phyloP scores from a whole-genome alignment of 1,140 invertebrate genomes.

The Panulirus ornatus region DNA sequence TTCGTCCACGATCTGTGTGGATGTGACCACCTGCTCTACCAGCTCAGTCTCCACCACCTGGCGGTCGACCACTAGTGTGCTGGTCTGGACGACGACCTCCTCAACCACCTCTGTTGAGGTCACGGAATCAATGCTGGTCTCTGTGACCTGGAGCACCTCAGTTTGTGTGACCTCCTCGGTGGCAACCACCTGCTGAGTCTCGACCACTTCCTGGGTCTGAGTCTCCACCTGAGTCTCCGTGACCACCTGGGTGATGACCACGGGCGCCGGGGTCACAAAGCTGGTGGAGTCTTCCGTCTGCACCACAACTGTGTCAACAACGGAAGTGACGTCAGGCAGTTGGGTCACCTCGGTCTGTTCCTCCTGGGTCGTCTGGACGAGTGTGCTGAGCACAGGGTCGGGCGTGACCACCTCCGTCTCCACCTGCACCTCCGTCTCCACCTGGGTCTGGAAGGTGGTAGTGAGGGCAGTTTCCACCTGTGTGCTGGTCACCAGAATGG shows the following conservation, averaged over 20 bases:
- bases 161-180: conserved; percentile 50
- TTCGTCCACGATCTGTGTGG: conserved; percentile 60
- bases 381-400: conserved; percentile 15
- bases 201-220: conserved; percentile 44
- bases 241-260: conserved; percentile 55
- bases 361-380: conserved; percentile 53
- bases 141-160: conserved; percentile 52
- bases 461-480: conserved; percentile 42
- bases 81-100: conserved; percentile 47
- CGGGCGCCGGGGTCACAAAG: conserved; percentile 54
- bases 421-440: conserved; percentile 33
- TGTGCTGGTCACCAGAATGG: conserved; percentile 46
- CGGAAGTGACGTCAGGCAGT: conserved; percentile 36
- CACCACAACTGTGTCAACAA: conserved; percentile 51
- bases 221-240: conserved; percentile 31
- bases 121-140: conserved; percentile 38
- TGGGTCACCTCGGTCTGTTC: conserved; percentile 22
- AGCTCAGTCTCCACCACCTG: conserved; percentile 41
- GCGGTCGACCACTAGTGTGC: conserved; percentile 47
- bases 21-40: conserved; percentile 53
- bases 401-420: conserved; percentile 24
- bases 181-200: conserved; percentile 61
- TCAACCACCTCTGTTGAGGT: conserved; percentile 55
- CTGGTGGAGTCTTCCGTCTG: conserved; percentile 58
- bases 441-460: conserved; percentile 43